Percentiles rank a stretch among this genome's conserved stretches.
Conservation (phyloP, 2,888 invertebrate genomes). For the Drosophila macrospina region DNA sequence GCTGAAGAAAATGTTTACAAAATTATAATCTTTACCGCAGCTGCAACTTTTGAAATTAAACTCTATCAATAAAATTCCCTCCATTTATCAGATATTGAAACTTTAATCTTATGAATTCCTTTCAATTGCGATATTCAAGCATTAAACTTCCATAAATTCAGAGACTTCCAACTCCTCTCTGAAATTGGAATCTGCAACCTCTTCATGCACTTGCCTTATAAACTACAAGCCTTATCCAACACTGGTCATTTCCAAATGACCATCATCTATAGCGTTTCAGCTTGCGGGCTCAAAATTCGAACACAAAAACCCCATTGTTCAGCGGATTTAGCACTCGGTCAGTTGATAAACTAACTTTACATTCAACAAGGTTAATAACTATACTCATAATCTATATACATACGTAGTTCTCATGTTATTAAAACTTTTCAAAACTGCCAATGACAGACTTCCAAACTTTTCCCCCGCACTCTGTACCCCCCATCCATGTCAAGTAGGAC, state of each 20-base stretch:
- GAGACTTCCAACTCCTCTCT: too few species aligned
- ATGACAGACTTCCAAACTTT: slow-evolving; percentile 22
- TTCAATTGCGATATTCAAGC: too few species aligned
- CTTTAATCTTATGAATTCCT: too few species aligned
- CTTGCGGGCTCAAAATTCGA: neutral
- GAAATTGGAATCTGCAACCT: too few species aligned
- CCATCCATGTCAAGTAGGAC: slow-evolving; percentile 1
- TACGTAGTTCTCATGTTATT: slow-evolving; percentile 9
- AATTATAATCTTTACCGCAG: too few species aligned
- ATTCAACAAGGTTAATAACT: slow-evolving; percentile 11
- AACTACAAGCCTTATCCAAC: neutral
- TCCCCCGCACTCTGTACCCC: too few species aligned
- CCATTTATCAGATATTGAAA: too few species aligned
- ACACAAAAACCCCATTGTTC: neutral
- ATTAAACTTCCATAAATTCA: too few species aligned
- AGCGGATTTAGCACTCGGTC: slow-evolving; percentile 11
- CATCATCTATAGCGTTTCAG: neutral
- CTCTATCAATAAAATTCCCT: too few species aligned
- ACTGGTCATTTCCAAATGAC: neutral
- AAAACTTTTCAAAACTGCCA: slow-evolving; percentile 15
- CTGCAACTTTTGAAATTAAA: too few species aligned
- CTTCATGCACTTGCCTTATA: neutral
- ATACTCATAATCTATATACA: slow-evolving; percentile 4
- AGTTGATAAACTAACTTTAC: slow-evolving; percentile 4
- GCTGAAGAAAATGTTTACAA: too few species aligned